Evolutionary conservation across 1,140 invertebrate species (phyloP).

Genomic region (Xylocopa sonorina): DNA sequence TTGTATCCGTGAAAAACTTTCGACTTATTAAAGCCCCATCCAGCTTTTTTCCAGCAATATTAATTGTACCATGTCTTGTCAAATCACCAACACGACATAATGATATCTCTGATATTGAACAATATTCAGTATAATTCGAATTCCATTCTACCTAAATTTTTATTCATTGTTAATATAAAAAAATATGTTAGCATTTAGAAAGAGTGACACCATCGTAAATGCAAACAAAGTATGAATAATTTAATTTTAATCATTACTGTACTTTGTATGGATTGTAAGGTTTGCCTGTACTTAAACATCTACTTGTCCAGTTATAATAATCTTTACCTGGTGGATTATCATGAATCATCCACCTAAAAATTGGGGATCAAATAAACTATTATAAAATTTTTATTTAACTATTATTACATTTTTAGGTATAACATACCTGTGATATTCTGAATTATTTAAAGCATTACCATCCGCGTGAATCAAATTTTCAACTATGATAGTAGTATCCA

Average conservation of each 20-base stretch:
- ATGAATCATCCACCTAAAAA: conserved; percentile 85
- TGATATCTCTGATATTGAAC: conserved; percentile 82
- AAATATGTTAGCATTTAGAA: neutral
- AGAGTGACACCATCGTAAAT: neutral
- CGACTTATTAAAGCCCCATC: conserved; percentile 86
- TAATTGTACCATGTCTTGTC: conserved; percentile 87
- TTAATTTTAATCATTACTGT: conserved; percentile 64
- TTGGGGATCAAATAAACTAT: conserved; percentile 21
- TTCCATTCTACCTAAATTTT: conserved; percentile 79
- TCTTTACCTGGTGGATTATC: conserved; percentile 87
- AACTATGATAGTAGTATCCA: conserved; percentile 90
- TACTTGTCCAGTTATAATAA: conserved; percentile 94
- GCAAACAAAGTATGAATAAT: neutral
- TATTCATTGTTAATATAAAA: no score
- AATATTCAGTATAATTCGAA: conserved; percentile 79
- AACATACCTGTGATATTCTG: conserved; percentile 88
- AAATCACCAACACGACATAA: conserved; percentile 87
- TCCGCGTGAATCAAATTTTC: conserved; percentile 94
- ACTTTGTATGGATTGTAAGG: conserved; percentile 92
- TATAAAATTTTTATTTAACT: conserved; percentile 15
- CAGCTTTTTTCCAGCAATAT: conserved; percentile 88
- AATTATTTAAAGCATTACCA: conserved; percentile 90
- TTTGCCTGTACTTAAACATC: conserved; percentile 91
- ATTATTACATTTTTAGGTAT: neutral
- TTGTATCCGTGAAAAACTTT: conserved; percentile 89